Base-by-base conservation (phyloP, 2,797 vertebrate genomes). In the Graptemys geographica region DNA sequence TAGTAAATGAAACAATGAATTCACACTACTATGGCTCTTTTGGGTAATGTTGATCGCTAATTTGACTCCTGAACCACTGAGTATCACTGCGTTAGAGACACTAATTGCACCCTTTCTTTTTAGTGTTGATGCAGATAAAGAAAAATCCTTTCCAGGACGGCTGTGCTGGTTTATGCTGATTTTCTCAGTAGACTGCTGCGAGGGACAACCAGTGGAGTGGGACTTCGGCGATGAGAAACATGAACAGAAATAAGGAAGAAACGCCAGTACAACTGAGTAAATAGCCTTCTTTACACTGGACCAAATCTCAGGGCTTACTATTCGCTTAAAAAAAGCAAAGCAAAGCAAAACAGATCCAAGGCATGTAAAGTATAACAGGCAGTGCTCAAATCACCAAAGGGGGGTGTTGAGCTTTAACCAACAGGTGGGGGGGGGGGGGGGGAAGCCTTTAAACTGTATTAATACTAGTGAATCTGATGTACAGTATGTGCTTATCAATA, bases 91-190 rank as follows among this genome's bases (percentile, higher is more conserved):
- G 25, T 8, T 21, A 37, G 10, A 41, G 37, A 72, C 19, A 41
- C 19, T 41, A 65, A 65, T 65, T 18, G 62, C 33, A 65, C 82
- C 51, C 12, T 79, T 76, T 92, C 74, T 55, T 90, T 92, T 86
- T 84, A 69, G 86, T 41, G 81, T 81, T 91, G 69, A 53, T 88
- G 51, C 49, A 76, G 59, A 94, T 80, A 49, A 49, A 79, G 79
- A 84, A 41, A 27, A 51, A 90, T 0, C n/a, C 31, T 88, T 96
- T 87, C 92, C 74, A 86, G 90, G 93, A 87, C 21, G 56, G 49
- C 13, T 90, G 76, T 96, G 93, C 90, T 90, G 78, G 78, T 92
- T 95, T 89, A 84, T 90, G 92, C 79, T 78, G 79, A 51, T 85
- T 91, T 62, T 87, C 85, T 86, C 72, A 56, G 80, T 27, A 31